Conservation (phyloP, 2,888 invertebrate genomes). For the Baronia brevicornis region DNA sequence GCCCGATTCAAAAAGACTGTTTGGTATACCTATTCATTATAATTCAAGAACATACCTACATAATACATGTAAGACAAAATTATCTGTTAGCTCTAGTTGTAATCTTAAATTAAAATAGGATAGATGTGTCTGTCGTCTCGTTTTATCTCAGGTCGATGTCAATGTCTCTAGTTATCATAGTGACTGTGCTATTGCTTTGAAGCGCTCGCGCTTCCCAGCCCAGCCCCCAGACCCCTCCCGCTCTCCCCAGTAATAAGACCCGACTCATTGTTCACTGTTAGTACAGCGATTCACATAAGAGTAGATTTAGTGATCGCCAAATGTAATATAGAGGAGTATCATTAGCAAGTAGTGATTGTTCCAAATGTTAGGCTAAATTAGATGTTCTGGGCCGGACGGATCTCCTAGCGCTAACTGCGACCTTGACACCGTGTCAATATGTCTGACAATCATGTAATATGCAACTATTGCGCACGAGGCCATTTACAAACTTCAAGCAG, state of each 20-base stretch:
- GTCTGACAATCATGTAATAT: too few species aligned
- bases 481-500: too few species aligned
- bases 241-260: too few species aligned
- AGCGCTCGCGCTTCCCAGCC: background rate
- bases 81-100: conserved; percentile 54
- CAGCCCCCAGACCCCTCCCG: background rate
- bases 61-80: conserved; percentile 49
- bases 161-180: conserved; percentile 46
- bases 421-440: conserved; percentile 16
- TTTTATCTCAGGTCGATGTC: conserved; percentile 52
- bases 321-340: conserved; percentile 71
- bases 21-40: conserved; percentile 78
- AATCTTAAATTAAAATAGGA: conserved; percentile 40
- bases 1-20: conserved; percentile 82
- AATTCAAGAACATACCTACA: conserved; percentile 50
- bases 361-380: conserved; percentile 72
- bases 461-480: too few species aligned
- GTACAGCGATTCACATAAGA: conserved; percentile 52
- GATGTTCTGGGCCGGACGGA: conserved; percentile 46
- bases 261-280: conserved; percentile 31
- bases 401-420: conserved; percentile 30
- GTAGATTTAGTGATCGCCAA: conserved; percentile 71
- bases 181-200: conserved; percentile 44
- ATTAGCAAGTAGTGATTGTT: conserved; percentile 72
- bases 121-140: conserved; percentile 39